phyloP scores from a whole-genome alignment of 2,797 vertebrate genomes.

The Trichosurus vulpecula region DNA sequence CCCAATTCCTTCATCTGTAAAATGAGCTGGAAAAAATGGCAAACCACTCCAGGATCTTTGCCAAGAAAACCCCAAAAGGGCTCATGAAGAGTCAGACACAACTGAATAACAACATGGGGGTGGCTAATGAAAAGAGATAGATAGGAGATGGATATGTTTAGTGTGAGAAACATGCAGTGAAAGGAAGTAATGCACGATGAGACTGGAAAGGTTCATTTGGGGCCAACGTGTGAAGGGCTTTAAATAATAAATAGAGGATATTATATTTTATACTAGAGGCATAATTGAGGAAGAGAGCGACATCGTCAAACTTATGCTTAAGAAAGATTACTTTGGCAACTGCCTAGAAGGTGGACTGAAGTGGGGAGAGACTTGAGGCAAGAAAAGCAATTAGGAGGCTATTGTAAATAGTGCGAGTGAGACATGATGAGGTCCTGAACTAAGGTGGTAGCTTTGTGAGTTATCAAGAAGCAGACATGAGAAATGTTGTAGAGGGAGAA shows the following conservation, averaged over 20 bases:
- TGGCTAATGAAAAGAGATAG: not conserved
- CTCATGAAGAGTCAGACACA: not conserved
- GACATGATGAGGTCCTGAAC: not conserved
- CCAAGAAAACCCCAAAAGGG: too few species aligned
- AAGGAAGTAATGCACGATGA: not conserved
- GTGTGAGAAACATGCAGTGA: not conserved
- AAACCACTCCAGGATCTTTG: too few species aligned
- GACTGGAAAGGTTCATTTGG: not conserved
- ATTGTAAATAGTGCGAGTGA: not conserved
- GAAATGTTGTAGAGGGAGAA: not conserved
- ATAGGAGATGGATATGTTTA: not conserved
- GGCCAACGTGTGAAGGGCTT: not conserved
- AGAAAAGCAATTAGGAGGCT: not conserved
- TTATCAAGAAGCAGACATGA: not conserved
- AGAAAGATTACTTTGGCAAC: not conserved
- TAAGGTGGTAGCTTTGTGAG: not conserved
- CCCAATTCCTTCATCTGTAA: too few species aligned
- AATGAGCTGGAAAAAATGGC: too few species aligned
- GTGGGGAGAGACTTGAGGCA: not conserved
- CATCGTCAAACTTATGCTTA: not conserved
- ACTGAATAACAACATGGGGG: not conserved
- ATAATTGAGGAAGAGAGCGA: conserved; percentile 5
- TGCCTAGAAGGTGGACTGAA: not conserved
- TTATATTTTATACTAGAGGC: not conserved
- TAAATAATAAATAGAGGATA: not conserved